A percentile compares a stretch with the other conserved stretches of the same genome.
These are phyloP conservation scores for Macrosiphum euphorbiae DNA, from an alignment of 2,888 invertebrate genomes.

Conservation along the genomic window DNA sequence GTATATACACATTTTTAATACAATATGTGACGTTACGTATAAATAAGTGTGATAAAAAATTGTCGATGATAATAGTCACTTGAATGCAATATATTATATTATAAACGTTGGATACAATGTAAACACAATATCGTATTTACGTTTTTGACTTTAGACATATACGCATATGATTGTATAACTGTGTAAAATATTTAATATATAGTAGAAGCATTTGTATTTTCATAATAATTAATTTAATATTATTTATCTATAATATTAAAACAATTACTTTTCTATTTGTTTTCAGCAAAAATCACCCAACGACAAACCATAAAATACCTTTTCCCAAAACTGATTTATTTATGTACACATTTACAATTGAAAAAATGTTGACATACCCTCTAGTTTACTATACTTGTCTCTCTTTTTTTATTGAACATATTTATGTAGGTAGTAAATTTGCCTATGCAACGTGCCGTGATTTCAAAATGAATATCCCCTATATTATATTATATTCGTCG, in stretches of 20 bases:
- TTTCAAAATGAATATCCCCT: slow-evolving; percentile 10
- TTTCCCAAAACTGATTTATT: slow-evolving; percentile 11
- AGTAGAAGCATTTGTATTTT: not conserved
- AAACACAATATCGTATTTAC: not conserved
- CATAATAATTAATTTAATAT: not conserved
- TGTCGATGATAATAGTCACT: not conserved
- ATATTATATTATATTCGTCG: not conserved
- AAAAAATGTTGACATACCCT: slow-evolving; percentile 24
- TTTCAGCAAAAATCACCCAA: not conserved
- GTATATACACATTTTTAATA: not conserved
- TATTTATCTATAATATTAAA: not conserved
- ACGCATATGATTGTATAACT: not conserved
- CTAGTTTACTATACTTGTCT: slow-evolving; percentile 6
- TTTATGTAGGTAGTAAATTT: slow-evolving; percentile 54
- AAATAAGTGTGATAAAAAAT: not conserved
- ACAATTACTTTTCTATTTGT: not conserved
- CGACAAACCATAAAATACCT: not conserved
- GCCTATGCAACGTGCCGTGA: slow-evolving; percentile 54
- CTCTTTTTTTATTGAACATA: slow-evolving; percentile 41
- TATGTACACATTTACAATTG: not conserved
- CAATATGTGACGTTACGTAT: not conserved
- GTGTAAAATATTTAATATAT: not conserved
- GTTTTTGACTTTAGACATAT: not conserved
- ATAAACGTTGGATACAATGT: not conserved
- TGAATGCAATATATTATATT: not conserved